Evolutionary conservation across 2,888 invertebrate genomes (phyloP).

Genomic region (Enchytraeus crypticus): DNA sequence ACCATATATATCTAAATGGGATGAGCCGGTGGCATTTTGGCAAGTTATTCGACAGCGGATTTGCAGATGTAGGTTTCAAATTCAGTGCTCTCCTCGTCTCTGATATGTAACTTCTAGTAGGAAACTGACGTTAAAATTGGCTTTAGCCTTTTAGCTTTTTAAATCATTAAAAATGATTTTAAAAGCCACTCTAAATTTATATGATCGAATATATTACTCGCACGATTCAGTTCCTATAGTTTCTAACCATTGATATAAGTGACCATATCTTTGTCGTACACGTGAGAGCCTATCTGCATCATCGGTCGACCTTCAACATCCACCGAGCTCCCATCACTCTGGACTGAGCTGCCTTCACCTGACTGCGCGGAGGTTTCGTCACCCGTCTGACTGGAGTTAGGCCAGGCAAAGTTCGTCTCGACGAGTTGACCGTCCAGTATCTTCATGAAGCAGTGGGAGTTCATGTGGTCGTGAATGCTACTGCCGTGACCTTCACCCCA

Average conservation of each 20-base stretch:
- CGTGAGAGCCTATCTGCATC: slow-evolving; percentile 59
- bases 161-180: too few species aligned
- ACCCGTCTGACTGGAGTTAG: too few species aligned
- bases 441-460: slow-evolving; percentile 97
- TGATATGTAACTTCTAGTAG: too few species aligned
- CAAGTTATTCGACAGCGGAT: too few species aligned
- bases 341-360: slow-evolving; percentile 10
- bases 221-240: neutral
- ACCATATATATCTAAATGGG: too few species aligned
- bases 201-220: neutral
- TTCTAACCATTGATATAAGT: slow-evolving; percentile 86
- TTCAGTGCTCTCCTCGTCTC: too few species aligned
- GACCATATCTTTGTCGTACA: slow-evolving; percentile 67
- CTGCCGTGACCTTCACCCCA: slow-evolving; percentile 94
- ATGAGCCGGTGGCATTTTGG: too few species aligned
- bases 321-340: neutral
- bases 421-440: slow-evolving; percentile 67
- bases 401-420: slow-evolving; percentile 79
- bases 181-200: too few species aligned
- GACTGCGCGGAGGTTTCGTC: neutral
- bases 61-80: too few species aligned
- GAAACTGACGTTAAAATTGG: too few species aligned
- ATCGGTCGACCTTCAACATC: slow-evolving; percentile 50
- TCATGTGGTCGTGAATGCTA: slow-evolving; percentile 82
- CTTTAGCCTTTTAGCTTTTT: too few species aligned